Base-by-base conservation (phyloP, 2,888 invertebrate genomes). In the Empis stercorea region DNA sequence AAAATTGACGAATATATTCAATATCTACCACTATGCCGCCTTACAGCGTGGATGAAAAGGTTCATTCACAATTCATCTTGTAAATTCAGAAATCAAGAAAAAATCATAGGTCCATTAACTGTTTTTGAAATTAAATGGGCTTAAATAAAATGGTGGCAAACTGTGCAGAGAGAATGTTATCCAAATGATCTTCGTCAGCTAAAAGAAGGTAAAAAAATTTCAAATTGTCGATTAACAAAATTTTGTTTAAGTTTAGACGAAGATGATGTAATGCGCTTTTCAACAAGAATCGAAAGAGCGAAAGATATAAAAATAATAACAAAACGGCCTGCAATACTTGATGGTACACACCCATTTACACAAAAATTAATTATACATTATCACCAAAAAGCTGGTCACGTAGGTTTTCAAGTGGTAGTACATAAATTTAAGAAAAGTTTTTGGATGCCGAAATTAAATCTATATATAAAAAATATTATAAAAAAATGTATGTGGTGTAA, bases 401-500 rank as follows among this genome's bases (percentile, higher is more conserved):
- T 32, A 3, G 44, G 43, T 6, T 27, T 39, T 13, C 48, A 45
- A 23, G 30, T 43, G n/a, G 30, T 45, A 2, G 37, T 46, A 14
- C 41, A 49, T 15, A 16, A 32, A 39, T 30, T 49, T 13, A 43
- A 40, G 34, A 14, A 30, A 7, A 11, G 40, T 14, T 49, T 40
- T 32, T 49, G 46, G 41, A 49, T 47, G 42, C 47, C 47, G 20
- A 41, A 47, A 39, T 10, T 49, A 15, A 43, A 14, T 16, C 27
- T 17, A 15, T 10, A 41, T 17, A 43, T 46, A 11, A 48, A 45
- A 45, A 51, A 46, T 10, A 20, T 47, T 2, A 23, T 51, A 2
- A 38, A 15, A 7, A 30, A 43, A 16, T 48, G 51, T 34, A 27
- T 40, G 5, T 45, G 42, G 30, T 51, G 51, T 23, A 43, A 38